Conservation (phyloP, 37 sponge, comb jelly and placozoan genomes). For the Mnemiopsis leidyi region DNA sequence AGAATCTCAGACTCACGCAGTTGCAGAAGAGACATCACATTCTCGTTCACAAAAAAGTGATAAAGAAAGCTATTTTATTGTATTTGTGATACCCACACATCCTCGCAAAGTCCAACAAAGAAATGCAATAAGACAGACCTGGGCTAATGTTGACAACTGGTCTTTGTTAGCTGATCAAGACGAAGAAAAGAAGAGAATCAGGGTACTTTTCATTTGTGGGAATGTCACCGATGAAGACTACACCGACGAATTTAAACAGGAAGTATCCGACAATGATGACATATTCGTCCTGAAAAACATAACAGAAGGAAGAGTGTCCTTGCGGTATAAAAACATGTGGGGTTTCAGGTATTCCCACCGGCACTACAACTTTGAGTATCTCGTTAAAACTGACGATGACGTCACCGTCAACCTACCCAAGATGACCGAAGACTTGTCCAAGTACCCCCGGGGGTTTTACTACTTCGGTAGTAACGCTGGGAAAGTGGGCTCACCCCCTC, state of each 20-base stretch:
- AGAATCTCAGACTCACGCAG: too few species aligned
- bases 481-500: neutral
- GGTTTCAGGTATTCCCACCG: neutral
- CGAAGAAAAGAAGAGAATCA: neutral
- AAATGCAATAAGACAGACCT: neutral
- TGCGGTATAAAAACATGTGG: neutral
- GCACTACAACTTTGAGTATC: neutral
- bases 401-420: neutral
- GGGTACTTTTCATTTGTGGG: neutral
- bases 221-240: too few species aligned
- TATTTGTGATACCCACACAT: neutral
- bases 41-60: too few species aligned
- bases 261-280: neutral
- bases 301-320: neutral
- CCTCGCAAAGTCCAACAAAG: neutral
- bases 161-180: neutral
- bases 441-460: too few species aligned
- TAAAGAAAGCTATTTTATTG: conserved; percentile 29
- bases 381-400: neutral
- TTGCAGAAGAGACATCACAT: too few species aligned
- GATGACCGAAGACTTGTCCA: neutral
- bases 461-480: neutral
- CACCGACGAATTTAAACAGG: neutral
- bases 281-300: neutral
- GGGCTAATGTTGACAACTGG: neutral